These are phyloP conservation scores for Andrena bicolor DNA, from an alignment of 2,888 invertebrate genomes.

Conservation along the genomic window DNA sequence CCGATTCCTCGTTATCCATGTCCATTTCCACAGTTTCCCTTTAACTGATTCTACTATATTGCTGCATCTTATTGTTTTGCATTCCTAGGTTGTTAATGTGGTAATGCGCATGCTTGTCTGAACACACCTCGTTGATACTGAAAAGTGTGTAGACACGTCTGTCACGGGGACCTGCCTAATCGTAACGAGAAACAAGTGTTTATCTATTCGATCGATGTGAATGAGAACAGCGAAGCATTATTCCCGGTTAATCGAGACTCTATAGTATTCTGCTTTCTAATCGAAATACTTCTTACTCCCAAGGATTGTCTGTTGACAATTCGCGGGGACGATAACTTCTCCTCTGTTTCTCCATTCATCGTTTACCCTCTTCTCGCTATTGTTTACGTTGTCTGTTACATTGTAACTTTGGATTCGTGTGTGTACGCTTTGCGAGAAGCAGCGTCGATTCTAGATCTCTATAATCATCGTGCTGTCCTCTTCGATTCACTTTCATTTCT, in stretches of 20 bases:
- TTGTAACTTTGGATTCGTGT: constrained; percentile 12
- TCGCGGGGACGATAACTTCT: constrained; percentile 1
- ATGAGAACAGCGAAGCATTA: neutral
- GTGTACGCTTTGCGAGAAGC: neutral
- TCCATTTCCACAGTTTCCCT: constrained; percentile 85
- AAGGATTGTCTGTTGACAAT: constrained; percentile 19
- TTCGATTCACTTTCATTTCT: constrained; percentile 19
- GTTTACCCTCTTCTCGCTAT: neutral
- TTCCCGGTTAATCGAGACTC: neutral
- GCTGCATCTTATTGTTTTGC: constrained; percentile 60
- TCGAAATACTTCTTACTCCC: neutral
- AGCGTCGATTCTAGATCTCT: constrained; percentile 13
- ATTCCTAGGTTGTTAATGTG: constrained; percentile 63
- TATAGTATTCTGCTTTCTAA: neutral
- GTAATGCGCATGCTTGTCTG: constrained; percentile 61
- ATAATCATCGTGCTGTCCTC: constrained; percentile 7
- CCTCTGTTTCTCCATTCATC: neutral
- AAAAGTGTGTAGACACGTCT: constrained; percentile 33
- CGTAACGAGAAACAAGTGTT: constrained; percentile 13
- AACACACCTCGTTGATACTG: constrained; percentile 33
- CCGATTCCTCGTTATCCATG: constrained; percentile 85
- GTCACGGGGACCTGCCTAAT: constrained; percentile 16
- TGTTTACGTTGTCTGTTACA: neutral
- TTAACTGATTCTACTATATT: constrained; percentile 80
- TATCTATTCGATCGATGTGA: constrained; percentile 5